These are phyloP conservation scores for Hipparchia sbordonii DNA, from an alignment of 2,888 invertebrate species.

Conservation along the genomic window DNA sequence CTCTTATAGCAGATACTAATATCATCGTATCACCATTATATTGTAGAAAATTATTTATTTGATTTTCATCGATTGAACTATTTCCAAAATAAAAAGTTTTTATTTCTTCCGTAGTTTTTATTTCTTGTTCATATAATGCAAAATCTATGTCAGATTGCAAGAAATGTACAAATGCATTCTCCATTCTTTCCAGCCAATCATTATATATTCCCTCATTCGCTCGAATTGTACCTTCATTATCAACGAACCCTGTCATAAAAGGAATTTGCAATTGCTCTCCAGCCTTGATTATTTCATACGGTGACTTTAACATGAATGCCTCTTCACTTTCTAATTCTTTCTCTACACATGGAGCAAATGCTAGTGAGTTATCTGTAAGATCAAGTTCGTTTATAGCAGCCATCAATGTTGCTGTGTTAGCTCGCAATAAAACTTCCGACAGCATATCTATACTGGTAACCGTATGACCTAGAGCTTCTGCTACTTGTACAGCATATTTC, in stretches of 20 bases:
- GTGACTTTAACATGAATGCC: slow-evolving; percentile 62
- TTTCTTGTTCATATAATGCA: slow-evolving; percentile 49
- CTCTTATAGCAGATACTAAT: slow-evolving; percentile 64
- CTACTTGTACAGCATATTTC: slow-evolving; percentile 61
- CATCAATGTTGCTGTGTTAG: slow-evolving; percentile 65
- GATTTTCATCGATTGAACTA: slow-evolving; percentile 46
- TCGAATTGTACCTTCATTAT: slow-evolving; percentile 71
- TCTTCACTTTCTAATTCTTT: slow-evolving; percentile 50
- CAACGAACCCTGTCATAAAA: slow-evolving; percentile 67
- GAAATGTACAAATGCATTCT: slow-evolving; percentile 60
- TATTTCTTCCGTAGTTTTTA: slow-evolving; percentile 50
- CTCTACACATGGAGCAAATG: slow-evolving; percentile 75
- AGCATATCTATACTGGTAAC: slow-evolving; percentile 55
- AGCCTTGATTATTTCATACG: slow-evolving; percentile 54
- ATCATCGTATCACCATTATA: slow-evolving; percentile 75
- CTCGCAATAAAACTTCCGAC: slow-evolving; percentile 59
- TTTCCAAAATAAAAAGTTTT: slow-evolving; percentile 58
- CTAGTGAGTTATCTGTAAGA: slow-evolving; percentile 66
- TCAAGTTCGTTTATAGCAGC: slow-evolving; percentile 67
- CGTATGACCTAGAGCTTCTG: slow-evolving; percentile 66
- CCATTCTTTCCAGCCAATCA: slow-evolving; percentile 67
- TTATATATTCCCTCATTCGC: slow-evolving; percentile 55
- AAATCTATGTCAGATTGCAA: slow-evolving; percentile 67
- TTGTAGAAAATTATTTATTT: slow-evolving; percentile 52
- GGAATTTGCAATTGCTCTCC: slow-evolving; percentile 62